Percentiles rank a stretch among this genome's conserved stretches.
phyloP scores from a whole-genome alignment of 2,113 vertebrate genomes.

The Tylochromis polylepis region DNA sequence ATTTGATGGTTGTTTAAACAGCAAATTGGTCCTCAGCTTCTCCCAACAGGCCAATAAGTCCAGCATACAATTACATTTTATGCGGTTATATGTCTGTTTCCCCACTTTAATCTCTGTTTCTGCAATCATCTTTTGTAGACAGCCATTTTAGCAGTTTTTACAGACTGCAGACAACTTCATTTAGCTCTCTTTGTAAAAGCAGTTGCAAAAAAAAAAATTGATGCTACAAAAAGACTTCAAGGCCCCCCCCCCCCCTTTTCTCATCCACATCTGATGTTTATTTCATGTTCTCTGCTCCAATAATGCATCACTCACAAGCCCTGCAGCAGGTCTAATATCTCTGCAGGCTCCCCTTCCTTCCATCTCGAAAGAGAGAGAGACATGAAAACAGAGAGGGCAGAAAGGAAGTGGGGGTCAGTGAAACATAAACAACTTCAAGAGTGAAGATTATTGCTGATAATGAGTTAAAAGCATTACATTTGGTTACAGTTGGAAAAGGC shows the following conservation, averaged over 20 bases:
- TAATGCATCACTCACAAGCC: conserved; percentile 43
- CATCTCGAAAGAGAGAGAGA: not conserved
- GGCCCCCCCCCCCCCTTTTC: not conserved
- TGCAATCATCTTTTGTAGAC: conserved; percentile 35
- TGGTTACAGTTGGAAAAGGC: not conserved
- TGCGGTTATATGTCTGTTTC: conserved; percentile 29
- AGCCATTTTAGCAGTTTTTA: conserved; percentile 35
- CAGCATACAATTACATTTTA: conserved; percentile 55
- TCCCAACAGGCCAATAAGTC: conserved; percentile 52
- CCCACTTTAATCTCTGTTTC: conserved; percentile 33
- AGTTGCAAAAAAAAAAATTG: not conserved
- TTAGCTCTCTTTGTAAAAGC: conserved; percentile 36
- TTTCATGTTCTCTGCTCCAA: conserved; percentile 55
- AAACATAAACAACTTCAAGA: not conserved
- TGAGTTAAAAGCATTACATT: not conserved
- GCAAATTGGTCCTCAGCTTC: conserved; percentile 55
- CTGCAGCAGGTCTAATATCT: conserved; percentile 32
- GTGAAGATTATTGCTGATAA: not conserved
- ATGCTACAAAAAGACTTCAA: conserved; percentile 6
- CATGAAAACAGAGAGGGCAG: not conserved
- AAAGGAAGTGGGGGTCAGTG: not conserved
- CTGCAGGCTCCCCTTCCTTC: conserved; percentile 10
- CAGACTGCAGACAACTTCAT: conserved; percentile 24
- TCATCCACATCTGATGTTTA: conserved; percentile 52
- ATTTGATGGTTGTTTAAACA: conserved; percentile 66